Percentiles rank a stretch among this genome's conserved stretches.
Evolutionary conservation across 2,113 vertebrate genomes (phyloP).

Genomic region (Brachyhypopomus gauderio): DNA sequence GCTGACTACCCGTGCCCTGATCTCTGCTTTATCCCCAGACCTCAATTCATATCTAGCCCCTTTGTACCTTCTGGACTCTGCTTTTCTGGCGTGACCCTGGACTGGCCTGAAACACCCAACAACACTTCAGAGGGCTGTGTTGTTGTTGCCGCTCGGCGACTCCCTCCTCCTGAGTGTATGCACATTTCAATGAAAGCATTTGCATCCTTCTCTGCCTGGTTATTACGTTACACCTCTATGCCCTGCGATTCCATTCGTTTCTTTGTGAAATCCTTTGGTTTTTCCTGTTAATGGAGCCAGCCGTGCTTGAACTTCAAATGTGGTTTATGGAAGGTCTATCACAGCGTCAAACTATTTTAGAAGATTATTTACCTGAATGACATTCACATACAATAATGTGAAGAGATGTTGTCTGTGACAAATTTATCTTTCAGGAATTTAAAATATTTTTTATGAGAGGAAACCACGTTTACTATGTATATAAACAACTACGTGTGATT

Average conservation of each 20-base stretch:
- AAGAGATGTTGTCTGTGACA: background rate
- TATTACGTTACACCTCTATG: background rate
- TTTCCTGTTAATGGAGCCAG: background rate
- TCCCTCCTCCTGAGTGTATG: too few species aligned
- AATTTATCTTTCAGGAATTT: background rate
- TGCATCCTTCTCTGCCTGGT: too few species aligned
- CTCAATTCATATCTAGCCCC: too few species aligned
- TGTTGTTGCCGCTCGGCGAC: too few species aligned
- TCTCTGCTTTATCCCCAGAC: too few species aligned
- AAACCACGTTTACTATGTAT: background rate
- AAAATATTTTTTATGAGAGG: constrained; percentile 1
- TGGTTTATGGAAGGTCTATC: background rate
- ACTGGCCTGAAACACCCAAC: too few species aligned
- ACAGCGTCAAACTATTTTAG: background rate
- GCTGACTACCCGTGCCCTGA: too few species aligned
- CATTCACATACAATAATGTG: background rate
- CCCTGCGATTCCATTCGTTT: background rate
- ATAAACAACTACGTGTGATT: background rate
- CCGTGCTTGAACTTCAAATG: background rate
- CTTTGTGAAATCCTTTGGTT: background rate
- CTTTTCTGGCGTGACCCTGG: too few species aligned
- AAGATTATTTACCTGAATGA: background rate
- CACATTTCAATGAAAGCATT: too few species aligned
- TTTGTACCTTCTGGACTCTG: too few species aligned
- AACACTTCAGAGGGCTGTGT: too few species aligned